Evolutionary conservation across 2,113 vertebrate species (phyloP).

Genomic region (Plestiodon gilberti): DNA sequence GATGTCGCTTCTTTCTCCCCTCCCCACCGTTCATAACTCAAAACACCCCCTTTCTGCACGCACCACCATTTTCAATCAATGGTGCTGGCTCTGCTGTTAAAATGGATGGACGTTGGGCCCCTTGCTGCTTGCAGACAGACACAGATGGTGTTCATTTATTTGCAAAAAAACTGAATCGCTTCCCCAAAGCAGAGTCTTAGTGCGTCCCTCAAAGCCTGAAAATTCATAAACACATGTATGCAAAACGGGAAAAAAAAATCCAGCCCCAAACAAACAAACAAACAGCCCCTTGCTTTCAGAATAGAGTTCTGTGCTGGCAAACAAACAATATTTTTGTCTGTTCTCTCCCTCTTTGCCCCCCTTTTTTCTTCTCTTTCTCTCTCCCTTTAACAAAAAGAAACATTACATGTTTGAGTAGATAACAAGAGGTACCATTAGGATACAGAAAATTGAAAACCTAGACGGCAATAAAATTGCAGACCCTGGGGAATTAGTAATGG

Average conservation of each 20-base stretch:
- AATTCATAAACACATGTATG: slow-evolving; percentile 39
- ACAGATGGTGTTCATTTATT: background rate
- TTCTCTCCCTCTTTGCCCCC: slow-evolving; percentile 14
- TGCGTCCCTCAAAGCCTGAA: slow-evolving; percentile 33
- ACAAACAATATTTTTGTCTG: slow-evolving; percentile 5
- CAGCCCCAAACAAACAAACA: background rate
- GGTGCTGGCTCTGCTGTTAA: background rate
- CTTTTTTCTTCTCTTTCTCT: background rate
- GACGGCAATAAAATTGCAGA: slow-evolving; percentile 60
- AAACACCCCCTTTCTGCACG: background rate
- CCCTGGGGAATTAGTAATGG: slow-evolving; percentile 62
- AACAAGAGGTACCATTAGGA: slow-evolving; percentile 58
- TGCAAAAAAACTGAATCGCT: slow-evolving; percentile 20
- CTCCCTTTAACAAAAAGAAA: slow-evolving; percentile 58
- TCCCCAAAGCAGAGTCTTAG: background rate
- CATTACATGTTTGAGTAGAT: slow-evolving; percentile 61
- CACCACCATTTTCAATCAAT: background rate
- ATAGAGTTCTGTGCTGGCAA: slow-evolving; percentile 29
- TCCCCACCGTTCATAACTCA: background rate
- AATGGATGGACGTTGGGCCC: background rate
- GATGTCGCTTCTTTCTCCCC: background rate
- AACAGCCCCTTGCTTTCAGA: slow-evolving; percentile 16
- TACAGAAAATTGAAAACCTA: slow-evolving; percentile 73
- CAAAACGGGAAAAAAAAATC: slow-evolving; percentile 10
- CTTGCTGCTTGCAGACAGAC: slow-evolving; percentile 4